Base-by-base conservation (phyloP, 37 sponge, comb jelly and placozoan genomes). In the Chondrosia reniformis region DNA sequence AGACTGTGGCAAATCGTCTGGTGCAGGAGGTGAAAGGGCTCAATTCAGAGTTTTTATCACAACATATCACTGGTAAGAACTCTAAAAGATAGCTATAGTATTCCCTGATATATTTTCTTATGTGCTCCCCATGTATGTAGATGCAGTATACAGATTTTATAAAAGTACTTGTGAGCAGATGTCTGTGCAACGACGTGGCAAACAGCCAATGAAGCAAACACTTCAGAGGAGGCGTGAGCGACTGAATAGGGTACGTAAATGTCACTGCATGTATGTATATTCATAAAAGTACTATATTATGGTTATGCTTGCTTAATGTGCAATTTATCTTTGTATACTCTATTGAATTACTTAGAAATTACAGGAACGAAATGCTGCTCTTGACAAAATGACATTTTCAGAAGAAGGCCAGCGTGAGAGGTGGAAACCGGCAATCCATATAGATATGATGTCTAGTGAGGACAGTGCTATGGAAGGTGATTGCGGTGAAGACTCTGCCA, bases 151-250 rank as follows among this genome's bases (percentile, higher is more conserved):
- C 22, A 25, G 61, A 7, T 59, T 30, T 13, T 59, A 59, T 30
- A 25, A 30, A 19, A 59, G 17, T 59, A 25, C 7, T 25, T 13
- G 61, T 59, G 61, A 59, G 28, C 30, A 59, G 28, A 30, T 30
- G n/a, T 59, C 61, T 59, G 61, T 30, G 28, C 30, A 59, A 59
- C n/a, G 61, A 30, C n/a, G 61, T 25, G 61, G 61, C 4, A 59
- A 59, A 30, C n/a, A 30, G n/a, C 30, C n/a, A 7, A 13, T 25
- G 6, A 13, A 59, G n/a, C 22, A 30, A 13, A 25, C n/a, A 13
- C n/a, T 25, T 25, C n/a, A 59, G 28, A 59, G 61, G n/a, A 59
- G 61, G 61, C 61, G 28, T 59, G 61, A 59, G 28, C 61, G 61
- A 30, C 28, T 59, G 61, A 13, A 7, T 7, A 59, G 61, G 22